These are phyloP conservation scores for Riparia riparia DNA, from an alignment of 2,113 vertebrate species.

Conservation along the genomic window DNA sequence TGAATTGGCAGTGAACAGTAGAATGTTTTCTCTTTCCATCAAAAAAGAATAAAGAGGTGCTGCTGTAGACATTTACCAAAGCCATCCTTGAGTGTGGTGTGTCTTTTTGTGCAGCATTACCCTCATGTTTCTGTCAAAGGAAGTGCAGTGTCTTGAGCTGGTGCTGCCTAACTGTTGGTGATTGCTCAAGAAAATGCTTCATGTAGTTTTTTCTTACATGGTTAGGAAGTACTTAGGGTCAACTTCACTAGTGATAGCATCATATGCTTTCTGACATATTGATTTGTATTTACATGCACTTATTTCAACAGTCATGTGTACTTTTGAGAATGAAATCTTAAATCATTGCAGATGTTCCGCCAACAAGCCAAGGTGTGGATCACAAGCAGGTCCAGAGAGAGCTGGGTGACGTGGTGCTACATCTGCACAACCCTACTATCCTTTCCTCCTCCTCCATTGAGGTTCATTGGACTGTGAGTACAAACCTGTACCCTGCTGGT, in stretches of 20 bases:
- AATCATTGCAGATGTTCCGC: conserved; percentile 87
- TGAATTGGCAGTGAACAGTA: background rate
- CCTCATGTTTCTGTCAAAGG: background rate
- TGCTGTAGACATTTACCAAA: background rate
- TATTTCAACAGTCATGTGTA: background rate
- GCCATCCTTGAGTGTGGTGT: background rate
- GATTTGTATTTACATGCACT: background rate
- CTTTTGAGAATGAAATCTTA: conserved; percentile 13
- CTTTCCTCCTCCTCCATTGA: conserved; percentile 96
- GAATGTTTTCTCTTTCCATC: background rate
- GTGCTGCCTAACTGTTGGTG: background rate
- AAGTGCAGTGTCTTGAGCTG: background rate
- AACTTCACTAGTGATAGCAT: background rate
- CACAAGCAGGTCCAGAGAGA: conserved; percentile 97
- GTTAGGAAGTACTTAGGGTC: background rate
- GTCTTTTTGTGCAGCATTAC: background rate
- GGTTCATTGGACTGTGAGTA: conserved; percentile 98
- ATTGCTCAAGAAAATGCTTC: background rate
- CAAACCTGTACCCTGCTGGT: background rate
- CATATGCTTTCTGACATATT: background rate
- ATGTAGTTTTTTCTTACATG: background rate
- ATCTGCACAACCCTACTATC: conserved; percentile 96
- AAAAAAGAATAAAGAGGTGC: background rate
- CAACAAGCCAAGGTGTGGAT: conserved; percentile 96
- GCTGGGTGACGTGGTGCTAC: conserved; percentile 91